Evolutionary conservation across 2,888 invertebrate species (phyloP).

Genomic region (Drosophila merina): DNA sequence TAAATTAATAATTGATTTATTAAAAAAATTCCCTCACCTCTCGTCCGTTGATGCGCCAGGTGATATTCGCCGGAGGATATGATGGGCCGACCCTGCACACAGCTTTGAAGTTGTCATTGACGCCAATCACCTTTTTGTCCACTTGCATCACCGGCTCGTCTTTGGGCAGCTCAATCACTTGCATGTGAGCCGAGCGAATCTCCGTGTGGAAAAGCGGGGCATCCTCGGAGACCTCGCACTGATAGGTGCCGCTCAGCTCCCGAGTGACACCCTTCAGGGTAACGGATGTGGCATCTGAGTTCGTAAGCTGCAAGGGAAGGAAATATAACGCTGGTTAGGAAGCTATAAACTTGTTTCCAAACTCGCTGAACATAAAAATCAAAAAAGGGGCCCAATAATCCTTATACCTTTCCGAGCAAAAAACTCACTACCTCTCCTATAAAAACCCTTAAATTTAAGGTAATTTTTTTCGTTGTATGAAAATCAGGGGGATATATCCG

Average conservation of each 20-base stretch:
- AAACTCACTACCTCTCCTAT: not conserved
- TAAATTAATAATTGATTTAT: not conserved
- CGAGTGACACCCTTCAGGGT: conserved; percentile 85
- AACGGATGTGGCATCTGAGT: conserved; percentile 85
- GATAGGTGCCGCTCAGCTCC: conserved; percentile 85
- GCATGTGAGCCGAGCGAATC: conserved; percentile 85
- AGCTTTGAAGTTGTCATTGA: conserved; percentile 85
- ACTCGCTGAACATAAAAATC: not conserved
- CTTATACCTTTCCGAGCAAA: not conserved
- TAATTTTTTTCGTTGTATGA: not conserved
- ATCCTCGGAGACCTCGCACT: conserved; percentile 86
- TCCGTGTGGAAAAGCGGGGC: conserved; percentile 86
- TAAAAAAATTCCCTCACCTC: conserved; percentile 82
- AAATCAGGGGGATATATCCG: not conserved
- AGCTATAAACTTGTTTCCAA: not conserved
- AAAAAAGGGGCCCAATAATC: no score
- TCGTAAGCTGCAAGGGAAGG: conserved; percentile 82
- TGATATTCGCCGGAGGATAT: conserved; percentile 85
- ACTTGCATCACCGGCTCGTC: conserved; percentile 85
- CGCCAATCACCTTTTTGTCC: conserved; percentile 85
- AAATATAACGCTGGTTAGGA: conserved; percentile 18
- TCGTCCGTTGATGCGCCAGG: conserved; percentile 85
- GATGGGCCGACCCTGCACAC: conserved; percentile 86
- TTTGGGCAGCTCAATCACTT: conserved; percentile 86
- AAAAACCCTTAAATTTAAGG: conserved; percentile 1